Evolutionary conservation across 92 coral and sea anemone genomes (phyloP).

Genomic region (Umimayanthus kanabou): DNA sequence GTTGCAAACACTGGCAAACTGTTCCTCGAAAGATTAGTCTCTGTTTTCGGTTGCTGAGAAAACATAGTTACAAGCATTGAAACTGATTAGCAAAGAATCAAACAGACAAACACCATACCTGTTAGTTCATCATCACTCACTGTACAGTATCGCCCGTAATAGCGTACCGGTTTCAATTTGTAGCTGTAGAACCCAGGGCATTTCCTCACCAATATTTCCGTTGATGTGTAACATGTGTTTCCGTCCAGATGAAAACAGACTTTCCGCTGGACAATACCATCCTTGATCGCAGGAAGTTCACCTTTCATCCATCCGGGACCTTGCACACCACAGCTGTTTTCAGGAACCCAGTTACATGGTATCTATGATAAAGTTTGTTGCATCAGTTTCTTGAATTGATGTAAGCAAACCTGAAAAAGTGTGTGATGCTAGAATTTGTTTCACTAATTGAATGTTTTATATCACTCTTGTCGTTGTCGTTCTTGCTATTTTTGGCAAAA

Average conservation of each 20-base stretch:
- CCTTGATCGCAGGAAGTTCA: neutral
- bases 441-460: too few species aligned
- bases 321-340: neutral
- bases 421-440: neutral
- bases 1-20: too few species aligned
- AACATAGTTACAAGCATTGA: too few species aligned
- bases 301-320: constrained; percentile 3
- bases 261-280: constrained; percentile 1
- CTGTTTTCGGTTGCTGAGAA: too few species aligned
- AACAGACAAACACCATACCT: neutral
- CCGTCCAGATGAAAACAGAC: neutral
- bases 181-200: neutral
- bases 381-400: neutral
- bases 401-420: neutral
- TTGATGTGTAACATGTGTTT: neutral
- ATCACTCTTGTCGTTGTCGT: too few species aligned
- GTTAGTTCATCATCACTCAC: neutral
- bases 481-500: too few species aligned
- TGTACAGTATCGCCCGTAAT: neutral
- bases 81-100: too few species aligned
- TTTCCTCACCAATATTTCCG: neutral
- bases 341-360: neutral
- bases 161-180: neutral
- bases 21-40: too few species aligned
- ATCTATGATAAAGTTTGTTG: neutral